These are phyloP conservation scores for Mus spretus DNA, from an alignment of 2,797 vertebrate species.

Conservation along the genomic window DNA sequence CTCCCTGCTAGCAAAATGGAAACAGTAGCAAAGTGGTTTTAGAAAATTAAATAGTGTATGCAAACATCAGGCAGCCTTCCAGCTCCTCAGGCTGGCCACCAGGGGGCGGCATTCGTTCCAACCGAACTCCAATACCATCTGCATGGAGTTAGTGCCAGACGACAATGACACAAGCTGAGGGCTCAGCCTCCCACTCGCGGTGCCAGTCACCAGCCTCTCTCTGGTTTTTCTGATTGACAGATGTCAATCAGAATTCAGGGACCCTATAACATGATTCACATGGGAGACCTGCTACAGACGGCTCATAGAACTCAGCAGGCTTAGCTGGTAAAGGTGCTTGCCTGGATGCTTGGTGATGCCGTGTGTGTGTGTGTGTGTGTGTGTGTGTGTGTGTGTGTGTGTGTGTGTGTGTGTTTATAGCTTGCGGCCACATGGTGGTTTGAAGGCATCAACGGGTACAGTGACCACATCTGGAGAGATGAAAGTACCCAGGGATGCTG, in stretches of 20 bases:
- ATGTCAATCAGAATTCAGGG: not conserved
- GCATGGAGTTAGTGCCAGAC: not conserved
- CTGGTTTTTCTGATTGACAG: not conserved
- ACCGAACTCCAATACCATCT: not conserved
- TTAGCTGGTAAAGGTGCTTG: too few relatives aligned
- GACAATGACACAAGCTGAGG: too few relatives aligned
- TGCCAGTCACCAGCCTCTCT: not conserved
- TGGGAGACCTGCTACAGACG: not conserved
- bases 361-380: too few relatives aligned
- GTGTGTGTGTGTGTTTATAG: not conserved
- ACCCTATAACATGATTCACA: not conserved
- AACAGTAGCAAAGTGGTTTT: not conserved
- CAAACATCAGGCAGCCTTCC: not conserved
- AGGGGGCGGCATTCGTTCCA: too few relatives aligned
- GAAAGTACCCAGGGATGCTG: not conserved
- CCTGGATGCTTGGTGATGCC: too few relatives aligned
- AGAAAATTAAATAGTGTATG: not conserved
- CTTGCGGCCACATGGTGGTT: not conserved
- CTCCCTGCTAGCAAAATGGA: not conserved
- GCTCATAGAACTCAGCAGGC: not conserved
- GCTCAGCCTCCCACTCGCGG: too few relatives aligned
- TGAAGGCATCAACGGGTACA: not conserved
- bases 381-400: too few relatives aligned
- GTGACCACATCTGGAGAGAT: not conserved
- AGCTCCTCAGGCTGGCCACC: not conserved